phyloP scores from a whole-genome alignment of 2,888 invertebrate genomes.

The Pristionchus exspectatus region DNA sequence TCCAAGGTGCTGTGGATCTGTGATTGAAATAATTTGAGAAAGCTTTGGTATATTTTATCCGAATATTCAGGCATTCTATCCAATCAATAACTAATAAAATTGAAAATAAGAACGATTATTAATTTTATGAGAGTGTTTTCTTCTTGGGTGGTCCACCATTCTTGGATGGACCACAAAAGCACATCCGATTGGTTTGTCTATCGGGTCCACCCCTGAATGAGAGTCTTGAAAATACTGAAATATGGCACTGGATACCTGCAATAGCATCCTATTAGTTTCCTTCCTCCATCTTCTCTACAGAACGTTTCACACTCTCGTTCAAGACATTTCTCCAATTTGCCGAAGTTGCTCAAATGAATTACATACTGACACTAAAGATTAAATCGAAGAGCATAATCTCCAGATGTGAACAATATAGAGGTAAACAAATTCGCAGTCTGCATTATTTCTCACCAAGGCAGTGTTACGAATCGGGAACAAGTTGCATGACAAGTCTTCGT shows the following conservation, averaged over 20 bases:
- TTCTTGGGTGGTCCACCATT: conserved; percentile 34
- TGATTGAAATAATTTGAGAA: conserved; percentile 13
- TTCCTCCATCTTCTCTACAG: conserved; percentile 46
- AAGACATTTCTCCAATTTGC: conserved; percentile 32
- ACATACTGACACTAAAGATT: not conserved
- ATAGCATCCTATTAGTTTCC: conserved; percentile 46
- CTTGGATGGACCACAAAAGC: conserved; percentile 52
- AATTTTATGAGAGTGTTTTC: not conserved
- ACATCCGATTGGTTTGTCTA: conserved; percentile 20
- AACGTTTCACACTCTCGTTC: conserved; percentile 20
- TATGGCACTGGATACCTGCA: not conserved
- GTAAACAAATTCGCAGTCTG: no score
- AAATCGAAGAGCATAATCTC: not conserved
- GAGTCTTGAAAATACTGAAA: not conserved
- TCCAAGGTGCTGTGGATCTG: conserved; percentile 10
- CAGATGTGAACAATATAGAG: no score
- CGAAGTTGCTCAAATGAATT: conserved; percentile 31
- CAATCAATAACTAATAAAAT: no score
- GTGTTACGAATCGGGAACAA: conserved; percentile 19
- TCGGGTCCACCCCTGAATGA: conserved; percentile 49
- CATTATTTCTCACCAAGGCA: conserved; percentile 1
- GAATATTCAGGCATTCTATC: not conserved
- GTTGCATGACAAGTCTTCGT: conserved; percentile 38
- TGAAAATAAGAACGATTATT: not conserved
- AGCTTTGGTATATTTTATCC: not conserved